A percentile compares a stretch with the other conserved stretches of the same genome.
Evolutionary conservation across 2,113 vertebrate species (phyloP).

Genomic region (Oryzias woworae): DNA sequence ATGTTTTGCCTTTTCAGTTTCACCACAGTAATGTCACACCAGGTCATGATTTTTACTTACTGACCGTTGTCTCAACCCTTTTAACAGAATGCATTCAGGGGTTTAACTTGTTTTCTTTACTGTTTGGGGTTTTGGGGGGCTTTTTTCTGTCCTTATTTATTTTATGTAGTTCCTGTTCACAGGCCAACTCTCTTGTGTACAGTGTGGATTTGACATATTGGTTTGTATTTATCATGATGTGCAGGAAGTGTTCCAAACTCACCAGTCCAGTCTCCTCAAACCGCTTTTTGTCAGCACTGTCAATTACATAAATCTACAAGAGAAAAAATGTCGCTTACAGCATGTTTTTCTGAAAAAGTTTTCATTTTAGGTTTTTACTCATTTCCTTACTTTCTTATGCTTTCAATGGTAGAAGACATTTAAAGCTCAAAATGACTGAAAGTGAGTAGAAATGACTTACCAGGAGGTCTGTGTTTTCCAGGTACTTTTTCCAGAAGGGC

Average conservation of each 20-base stretch:
- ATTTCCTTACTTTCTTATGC: background rate
- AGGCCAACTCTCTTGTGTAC: too few species aligned
- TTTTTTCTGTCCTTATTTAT: too few species aligned
- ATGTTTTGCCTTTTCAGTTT: too few species aligned
- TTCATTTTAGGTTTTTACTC: background rate
- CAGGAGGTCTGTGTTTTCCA: conserved; percentile 85
- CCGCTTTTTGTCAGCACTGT: conserved; percentile 88
- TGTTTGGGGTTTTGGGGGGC: too few species aligned
- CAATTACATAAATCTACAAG: conserved; percentile 87
- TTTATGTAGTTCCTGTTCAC: too few species aligned
- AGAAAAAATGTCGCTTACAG: background rate
- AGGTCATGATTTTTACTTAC: too few species aligned
- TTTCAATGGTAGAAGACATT: background rate
- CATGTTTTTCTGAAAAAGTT: background rate
- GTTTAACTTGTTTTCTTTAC: too few species aligned
- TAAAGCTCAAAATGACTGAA: background rate
- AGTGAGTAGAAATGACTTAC: conserved; percentile 64
- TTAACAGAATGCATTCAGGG: too few species aligned
- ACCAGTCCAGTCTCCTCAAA: conserved; percentile 91
- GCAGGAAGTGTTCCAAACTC: conserved; percentile 32
- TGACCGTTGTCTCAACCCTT: too few species aligned
- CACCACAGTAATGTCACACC: too few species aligned
- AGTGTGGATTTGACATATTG: background rate
- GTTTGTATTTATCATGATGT: background rate
- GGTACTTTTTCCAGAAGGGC: conserved; percentile 85